Conservation (phyloP, 2,797 vertebrate genomes). For the Nothura maculosa region DNA sequence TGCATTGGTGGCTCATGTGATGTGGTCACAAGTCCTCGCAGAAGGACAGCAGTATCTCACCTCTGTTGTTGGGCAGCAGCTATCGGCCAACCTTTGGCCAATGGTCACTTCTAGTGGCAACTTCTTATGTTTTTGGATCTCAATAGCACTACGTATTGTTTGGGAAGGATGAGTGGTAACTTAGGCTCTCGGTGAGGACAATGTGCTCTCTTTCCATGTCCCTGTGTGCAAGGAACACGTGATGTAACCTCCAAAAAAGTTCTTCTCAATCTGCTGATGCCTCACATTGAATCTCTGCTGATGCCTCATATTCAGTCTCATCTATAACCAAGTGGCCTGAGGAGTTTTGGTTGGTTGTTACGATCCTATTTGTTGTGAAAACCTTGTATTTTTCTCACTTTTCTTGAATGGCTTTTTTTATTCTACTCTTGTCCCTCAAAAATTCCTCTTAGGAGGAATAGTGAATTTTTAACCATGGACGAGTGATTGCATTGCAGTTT, state of each 20-base stretch:
- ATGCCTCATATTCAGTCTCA: neutral
- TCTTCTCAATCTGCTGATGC: conserved; percentile 15
- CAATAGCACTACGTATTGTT: fast-evolving
- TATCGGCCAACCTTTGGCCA: neutral
- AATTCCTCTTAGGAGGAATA: neutral
- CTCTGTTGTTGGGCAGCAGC: neutral
- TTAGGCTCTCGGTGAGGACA: neutral
- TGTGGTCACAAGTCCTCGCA: conserved; percentile 46
- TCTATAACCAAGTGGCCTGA: neutral
- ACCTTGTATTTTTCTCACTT: neutral
- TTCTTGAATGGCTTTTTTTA: neutral
- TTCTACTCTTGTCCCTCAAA: neutral
- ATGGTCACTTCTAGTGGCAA: neutral
- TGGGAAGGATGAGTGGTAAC: neutral
- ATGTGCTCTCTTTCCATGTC: neutral
- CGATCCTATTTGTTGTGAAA: neutral
- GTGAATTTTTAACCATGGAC: neutral
- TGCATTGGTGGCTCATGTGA: conserved; percentile 36
- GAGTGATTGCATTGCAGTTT: neutral
- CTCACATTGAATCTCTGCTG: neutral
- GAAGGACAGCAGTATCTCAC: neutral
- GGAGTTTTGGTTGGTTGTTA: neutral
- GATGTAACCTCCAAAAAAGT: neutral
- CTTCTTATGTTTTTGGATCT: neutral
- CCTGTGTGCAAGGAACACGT: conserved; percentile 33